Evolutionary conservation across 2,797 vertebrate genomes (phyloP).

Genomic region (Cuniculus paca): DNA sequence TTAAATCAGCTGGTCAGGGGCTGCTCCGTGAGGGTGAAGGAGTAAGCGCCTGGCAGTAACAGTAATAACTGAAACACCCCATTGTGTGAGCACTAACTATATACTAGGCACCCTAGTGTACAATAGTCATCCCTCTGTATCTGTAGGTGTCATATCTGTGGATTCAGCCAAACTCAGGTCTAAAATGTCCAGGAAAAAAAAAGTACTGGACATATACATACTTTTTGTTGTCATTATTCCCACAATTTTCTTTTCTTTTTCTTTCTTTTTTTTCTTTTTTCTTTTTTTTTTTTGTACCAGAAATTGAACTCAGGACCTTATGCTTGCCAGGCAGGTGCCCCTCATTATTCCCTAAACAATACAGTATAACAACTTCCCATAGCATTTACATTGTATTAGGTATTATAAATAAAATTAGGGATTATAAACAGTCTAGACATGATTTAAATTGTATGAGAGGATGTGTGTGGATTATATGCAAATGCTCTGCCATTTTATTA

Average conservation of each 20-base stretch:
- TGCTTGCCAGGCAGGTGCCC: no score
- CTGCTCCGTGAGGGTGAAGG: background rate
- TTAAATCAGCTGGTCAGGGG: background rate
- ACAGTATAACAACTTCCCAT: background rate
- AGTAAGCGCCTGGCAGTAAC: background rate
- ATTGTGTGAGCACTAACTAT: background rate
- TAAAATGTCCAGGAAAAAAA: background rate
- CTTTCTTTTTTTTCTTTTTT: no score
- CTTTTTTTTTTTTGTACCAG: no score
- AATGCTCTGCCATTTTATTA: background rate
- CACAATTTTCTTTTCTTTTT: no score
- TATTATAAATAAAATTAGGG: background rate
- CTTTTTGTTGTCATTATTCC: background rate
- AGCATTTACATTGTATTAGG: background rate
- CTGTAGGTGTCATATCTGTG: no score
- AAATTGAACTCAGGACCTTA: no score
- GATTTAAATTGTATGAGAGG: background rate
- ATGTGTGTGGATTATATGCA: background rate
- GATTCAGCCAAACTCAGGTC: background rate
- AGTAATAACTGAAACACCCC: background rate
- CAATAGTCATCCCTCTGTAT: background rate
- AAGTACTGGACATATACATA: background rate
- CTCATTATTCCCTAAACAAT: background rate
- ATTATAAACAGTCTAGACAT: background rate
- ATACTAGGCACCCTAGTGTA: background rate